These are phyloP conservation scores for Phorcus lineatus DNA, from an alignment of 2,888 invertebrate species.

Conservation along the genomic window DNA sequence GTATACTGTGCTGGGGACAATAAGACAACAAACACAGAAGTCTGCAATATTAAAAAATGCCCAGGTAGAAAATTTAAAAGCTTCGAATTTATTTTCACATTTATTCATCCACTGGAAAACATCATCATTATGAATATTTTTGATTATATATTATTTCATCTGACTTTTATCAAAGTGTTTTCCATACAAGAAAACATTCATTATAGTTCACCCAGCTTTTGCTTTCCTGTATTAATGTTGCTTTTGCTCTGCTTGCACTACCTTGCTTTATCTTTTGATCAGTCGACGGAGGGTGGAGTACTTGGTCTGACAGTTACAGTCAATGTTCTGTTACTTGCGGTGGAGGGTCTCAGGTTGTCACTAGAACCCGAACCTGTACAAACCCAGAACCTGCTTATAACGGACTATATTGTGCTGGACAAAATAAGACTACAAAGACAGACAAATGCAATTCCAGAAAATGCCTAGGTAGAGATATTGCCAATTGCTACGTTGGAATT, in stretches of 20 bases:
- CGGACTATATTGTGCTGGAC: neutral
- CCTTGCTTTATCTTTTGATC: neutral
- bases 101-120: too few species aligned
- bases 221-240: too few species aligned
- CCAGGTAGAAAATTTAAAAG: too few species aligned
- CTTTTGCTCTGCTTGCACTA: too few species aligned
- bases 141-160: too few species aligned
- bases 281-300: neutral
- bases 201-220: too few species aligned
- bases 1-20: neutral
- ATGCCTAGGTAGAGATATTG: conserved; percentile 1
- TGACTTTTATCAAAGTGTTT: too few species aligned
- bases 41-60: neutral
- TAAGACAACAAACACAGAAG: neutral
- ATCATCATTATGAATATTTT: too few species aligned
- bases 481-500: too few species aligned
- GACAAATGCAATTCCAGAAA: neutral
- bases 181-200: too few species aligned
- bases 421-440: neutral
- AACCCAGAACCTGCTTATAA: conserved; percentile 18
- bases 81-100: too few species aligned
- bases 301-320: neutral
- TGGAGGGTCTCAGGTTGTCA: conserved; percentile 2
- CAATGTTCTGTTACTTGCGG: conserved; percentile 8
- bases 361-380: conserved; percentile 11